Percentiles rank a stretch among this genome's conserved stretches.
Evolutionary conservation across 2,113 vertebrate genomes (phyloP).

Genomic region (Machaerirhynchus nigripectus): DNA sequence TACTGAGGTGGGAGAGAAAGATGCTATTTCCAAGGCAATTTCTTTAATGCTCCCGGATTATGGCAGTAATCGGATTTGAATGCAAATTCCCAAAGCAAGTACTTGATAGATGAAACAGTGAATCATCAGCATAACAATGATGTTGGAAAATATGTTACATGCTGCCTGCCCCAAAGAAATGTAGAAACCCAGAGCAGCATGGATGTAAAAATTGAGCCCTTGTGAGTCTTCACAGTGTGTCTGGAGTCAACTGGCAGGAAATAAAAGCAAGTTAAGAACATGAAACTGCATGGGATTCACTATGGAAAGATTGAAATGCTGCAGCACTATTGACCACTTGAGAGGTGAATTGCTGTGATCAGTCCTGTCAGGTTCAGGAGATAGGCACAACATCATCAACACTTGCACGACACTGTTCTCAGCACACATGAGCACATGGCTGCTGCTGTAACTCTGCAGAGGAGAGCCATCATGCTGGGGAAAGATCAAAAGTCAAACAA

Average conservation of each 20-base stretch:
- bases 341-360: neutral
- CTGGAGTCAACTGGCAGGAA: neutral
- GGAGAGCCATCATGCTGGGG: neutral
- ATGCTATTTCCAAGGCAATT: neutral
- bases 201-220: neutral
- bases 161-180: neutral
- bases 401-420: neutral
- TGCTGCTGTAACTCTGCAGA: neutral
- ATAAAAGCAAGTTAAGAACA: neutral
- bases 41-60: neutral
- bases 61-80: conserved; percentile 11
- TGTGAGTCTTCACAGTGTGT: neutral
- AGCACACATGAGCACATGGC: neutral
- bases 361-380: neutral
- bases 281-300: neutral
- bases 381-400: neutral
- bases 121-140: neutral
- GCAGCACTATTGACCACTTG: neutral
- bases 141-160: neutral
- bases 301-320: neutral
- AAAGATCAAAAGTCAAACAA: neutral
- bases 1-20: neutral
- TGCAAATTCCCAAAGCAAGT: neutral
- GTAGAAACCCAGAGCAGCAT: neutral
- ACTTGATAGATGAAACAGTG: neutral